Percentiles rank a stretch among this genome's conserved stretches.
phyloP scores from a whole-genome alignment of 2,113 vertebrate genomes.

The Eira barbara region DNA sequence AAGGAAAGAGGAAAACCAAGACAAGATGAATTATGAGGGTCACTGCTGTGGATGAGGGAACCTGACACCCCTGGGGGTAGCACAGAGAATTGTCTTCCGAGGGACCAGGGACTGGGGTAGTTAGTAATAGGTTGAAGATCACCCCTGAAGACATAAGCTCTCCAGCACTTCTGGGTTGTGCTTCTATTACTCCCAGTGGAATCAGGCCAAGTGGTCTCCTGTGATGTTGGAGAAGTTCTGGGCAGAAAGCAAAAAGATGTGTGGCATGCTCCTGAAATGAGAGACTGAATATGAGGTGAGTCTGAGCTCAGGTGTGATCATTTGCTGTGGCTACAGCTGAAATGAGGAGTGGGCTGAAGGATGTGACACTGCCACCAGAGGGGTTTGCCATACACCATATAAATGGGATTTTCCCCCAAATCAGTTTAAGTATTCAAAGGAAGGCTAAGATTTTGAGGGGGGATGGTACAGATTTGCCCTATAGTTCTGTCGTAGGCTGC shows the following conservation, averaged over 20 bases:
- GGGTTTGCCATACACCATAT: background rate
- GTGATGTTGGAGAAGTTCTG: background rate
- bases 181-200: background rate
- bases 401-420: background rate
- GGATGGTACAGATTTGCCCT: background rate
- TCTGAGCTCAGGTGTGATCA: fast-evolving
- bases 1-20: background rate
- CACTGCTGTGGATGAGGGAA: background rate
- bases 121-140: background rate
- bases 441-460: background rate
- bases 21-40: background rate
- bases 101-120: background rate
- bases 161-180: background rate
- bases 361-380: background rate
- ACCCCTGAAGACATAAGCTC: background rate
- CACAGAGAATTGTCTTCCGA: background rate
- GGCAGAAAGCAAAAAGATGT: background rate
- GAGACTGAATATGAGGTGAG: background rate
- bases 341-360: background rate
- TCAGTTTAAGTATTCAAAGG: background rate
- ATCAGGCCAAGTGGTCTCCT: background rate
- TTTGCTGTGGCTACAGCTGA: background rate
- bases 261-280: background rate
- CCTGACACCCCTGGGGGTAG: background rate
- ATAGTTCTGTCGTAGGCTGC: background rate